Percentiles rank a stretch among this genome's conserved stretches.
These are phyloP conservation scores for Temnothorax rugatulus DNA, from an alignment of 2,888 invertebrate species.

Conservation along the genomic window DNA sequence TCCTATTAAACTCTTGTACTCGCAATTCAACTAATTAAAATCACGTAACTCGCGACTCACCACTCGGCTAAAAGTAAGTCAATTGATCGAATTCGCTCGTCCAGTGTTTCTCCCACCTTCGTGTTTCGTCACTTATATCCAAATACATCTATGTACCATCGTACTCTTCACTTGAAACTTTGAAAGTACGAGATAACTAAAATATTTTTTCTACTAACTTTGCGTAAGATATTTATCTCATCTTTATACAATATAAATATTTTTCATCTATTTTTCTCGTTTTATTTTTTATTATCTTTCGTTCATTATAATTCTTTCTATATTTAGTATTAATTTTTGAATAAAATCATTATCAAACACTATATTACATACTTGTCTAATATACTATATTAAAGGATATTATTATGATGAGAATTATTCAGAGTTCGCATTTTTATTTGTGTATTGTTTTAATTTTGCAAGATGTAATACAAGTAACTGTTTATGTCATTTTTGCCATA, in stretches of 20 bases:
- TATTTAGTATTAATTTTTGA: neutral
- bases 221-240: neutral
- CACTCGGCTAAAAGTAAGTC: neutral
- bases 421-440: neutral
- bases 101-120: neutral
- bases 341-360: neutral
- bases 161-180: conserved; percentile 17
- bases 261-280: neutral
- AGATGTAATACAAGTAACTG: neutral
- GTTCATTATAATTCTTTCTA: neutral
- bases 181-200: neutral
- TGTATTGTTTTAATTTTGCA: neutral
- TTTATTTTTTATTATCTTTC: neutral
- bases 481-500: neutral
- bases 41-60: conserved; percentile 13
- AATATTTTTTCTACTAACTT: neutral
- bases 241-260: neutral
- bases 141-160: neutral
- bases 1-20: conserved; percentile 6
- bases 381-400: neutral
- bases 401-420: neutral
- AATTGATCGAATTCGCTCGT: conserved; percentile 5
- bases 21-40: conserved; percentile 45
- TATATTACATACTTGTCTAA: neutral
- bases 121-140: neutral